These are phyloP conservation scores for Parelbella ahira DNA, from an alignment of 2,888 invertebrate genomes.

Conservation along the genomic window DNA sequence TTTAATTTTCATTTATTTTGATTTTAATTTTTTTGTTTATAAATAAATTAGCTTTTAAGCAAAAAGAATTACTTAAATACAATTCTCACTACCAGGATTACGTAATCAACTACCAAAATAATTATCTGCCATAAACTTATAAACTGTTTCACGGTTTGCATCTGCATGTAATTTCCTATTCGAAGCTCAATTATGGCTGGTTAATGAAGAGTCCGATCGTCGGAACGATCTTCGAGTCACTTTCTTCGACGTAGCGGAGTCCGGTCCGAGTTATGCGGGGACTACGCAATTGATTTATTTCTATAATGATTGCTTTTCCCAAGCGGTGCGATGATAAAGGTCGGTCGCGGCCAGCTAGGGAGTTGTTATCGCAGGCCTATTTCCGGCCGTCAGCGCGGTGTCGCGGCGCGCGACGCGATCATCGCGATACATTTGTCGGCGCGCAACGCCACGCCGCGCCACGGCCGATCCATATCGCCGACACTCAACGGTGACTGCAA, in stretches of 20 bases:
- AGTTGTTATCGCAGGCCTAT: slow-evolving; percentile 75
- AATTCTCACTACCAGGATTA: too few species aligned
- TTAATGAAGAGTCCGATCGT: slow-evolving; percentile 15
- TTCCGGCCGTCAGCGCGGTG: slow-evolving; percentile 74
- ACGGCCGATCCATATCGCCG: slow-evolving; percentile 59
- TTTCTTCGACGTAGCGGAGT: slow-evolving; percentile 22
- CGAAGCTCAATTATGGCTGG: slow-evolving; percentile 9
- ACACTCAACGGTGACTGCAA: slow-evolving; percentile 57
- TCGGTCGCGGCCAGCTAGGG: slow-evolving; percentile 61
- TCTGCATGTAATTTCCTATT: neutral
- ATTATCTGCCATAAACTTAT: too few species aligned
- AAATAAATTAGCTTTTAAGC: too few species aligned
- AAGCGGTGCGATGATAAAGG: slow-evolving; percentile 67
- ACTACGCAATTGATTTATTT: slow-evolving; percentile 67
- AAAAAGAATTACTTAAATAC: too few species aligned
- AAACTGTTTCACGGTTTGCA: too few species aligned
- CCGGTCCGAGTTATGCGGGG: slow-evolving; percentile 28
- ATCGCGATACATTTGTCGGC: slow-evolving; percentile 78
- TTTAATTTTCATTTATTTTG: too few species aligned
- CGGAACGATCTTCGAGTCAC: slow-evolving; percentile 16
- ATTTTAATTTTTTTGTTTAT: too few species aligned
- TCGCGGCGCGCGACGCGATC: slow-evolving; percentile 66
- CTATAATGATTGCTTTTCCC: slow-evolving; percentile 73
- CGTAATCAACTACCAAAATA: too few species aligned
- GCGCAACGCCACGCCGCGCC: slow-evolving; percentile 50